phyloP scores from a whole-genome alignment of 2,888 invertebrate genomes.

The Plemyria rubiginata region DNA sequence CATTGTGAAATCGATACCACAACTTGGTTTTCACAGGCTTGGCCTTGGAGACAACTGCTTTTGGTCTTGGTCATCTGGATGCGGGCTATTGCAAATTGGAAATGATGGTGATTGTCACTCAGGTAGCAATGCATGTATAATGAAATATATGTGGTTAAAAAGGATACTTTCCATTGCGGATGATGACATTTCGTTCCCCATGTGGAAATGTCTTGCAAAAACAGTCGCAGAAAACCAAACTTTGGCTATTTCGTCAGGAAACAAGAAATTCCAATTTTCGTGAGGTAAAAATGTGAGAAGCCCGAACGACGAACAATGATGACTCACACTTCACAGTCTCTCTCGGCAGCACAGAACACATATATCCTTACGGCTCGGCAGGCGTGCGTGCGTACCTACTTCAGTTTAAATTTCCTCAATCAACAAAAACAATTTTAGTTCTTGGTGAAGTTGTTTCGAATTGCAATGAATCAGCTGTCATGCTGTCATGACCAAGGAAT shows the following conservation, averaged over 20 bases:
- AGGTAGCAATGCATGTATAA: neutral
- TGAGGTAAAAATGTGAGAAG: neutral
- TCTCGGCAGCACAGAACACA: too few species aligned
- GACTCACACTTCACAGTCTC: slow-evolving; percentile 16
- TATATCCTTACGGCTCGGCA: too few species aligned
- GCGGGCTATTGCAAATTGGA: too few species aligned
- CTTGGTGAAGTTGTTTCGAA: slow-evolving; percentile 14
- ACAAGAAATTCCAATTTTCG: neutral
- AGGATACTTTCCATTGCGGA: slow-evolving; percentile 97
- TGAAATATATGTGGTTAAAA: slow-evolving; percentile 67
- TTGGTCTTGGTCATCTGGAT: neutral
- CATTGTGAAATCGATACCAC: too few species aligned
- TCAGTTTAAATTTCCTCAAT: too few species aligned
- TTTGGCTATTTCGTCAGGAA: slow-evolving; percentile 27
- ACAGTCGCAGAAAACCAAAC: slow-evolving; percentile 51
- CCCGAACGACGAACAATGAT: neutral
- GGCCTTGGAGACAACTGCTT: neutral
- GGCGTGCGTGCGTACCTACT: too few species aligned
- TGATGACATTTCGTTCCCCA: slow-evolving; percentile 95
- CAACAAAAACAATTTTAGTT: slow-evolving; percentile 11
- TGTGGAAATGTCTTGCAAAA: slow-evolving; percentile 75
- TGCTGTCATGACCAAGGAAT: too few species aligned
- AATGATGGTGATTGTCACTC: neutral
- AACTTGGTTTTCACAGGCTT: too few species aligned
- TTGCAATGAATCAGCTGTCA: slow-evolving; percentile 24